These are phyloP conservation scores for Rhinella marina DNA, from an alignment of 2,797 vertebrate genomes.

Conservation along the genomic window DNA sequence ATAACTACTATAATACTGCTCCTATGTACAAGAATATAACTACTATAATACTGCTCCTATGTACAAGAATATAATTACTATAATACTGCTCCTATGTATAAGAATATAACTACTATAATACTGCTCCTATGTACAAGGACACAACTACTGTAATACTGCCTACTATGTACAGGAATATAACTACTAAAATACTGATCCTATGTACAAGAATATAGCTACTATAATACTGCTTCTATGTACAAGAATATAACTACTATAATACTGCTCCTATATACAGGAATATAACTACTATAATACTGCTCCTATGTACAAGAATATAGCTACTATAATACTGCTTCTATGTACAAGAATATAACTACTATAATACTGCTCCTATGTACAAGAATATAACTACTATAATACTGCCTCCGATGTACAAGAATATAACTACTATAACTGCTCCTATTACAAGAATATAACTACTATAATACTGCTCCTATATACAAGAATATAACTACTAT, in stretches of 20 bases:
- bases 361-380: slow-evolving; percentile 7
- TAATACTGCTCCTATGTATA: not conserved
- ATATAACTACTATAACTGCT: slow-evolving; percentile 17
- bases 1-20: not conserved
- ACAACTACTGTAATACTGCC: not conserved
- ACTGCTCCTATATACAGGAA: not conserved
- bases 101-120: slow-evolving; percentile 10
- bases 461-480: not conserved
- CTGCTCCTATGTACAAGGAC: not conserved
- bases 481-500: slow-evolving; percentile 5
- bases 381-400: slow-evolving; percentile 13
- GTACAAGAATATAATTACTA: not conserved
- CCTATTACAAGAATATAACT: not conserved
- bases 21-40: not conserved
- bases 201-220: slow-evolving; percentile 12
- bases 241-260: not conserved
- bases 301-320: not conserved
- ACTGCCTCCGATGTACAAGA: not conserved
- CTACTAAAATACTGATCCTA: not conserved
- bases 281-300: slow-evolving; percentile 13
- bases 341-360: slow-evolving; percentile 13
- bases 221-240: not conserved
- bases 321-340: slow-evolving; percentile 14
- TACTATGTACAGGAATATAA: not conserved
- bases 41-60: not conserved